Base-by-base conservation (phyloP, 2,888 invertebrate species). In the Sphaeridia pumilis region DNA sequence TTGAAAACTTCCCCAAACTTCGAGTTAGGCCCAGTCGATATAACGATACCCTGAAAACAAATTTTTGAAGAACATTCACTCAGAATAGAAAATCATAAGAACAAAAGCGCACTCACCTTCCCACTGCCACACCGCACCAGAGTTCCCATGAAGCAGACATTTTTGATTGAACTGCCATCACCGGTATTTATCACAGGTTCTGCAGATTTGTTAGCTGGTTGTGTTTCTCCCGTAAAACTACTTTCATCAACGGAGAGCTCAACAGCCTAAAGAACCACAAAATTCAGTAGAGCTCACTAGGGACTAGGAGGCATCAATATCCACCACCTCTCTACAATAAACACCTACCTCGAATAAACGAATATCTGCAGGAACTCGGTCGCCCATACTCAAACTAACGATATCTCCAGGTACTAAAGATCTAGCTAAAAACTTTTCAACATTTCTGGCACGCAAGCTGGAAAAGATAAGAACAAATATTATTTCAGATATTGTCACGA, bases 1-100 rank as follows among this genome's bases (percentile, higher is more conserved):
- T 88, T 86, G 75, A 97, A 97, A 45, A 99, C 87, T 72, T 95
- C 90, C 2, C 98, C 98, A 75, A 99, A 99, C 70, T 97, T 93
- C 36, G 97, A 95, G 57, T 90, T 86, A 64, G 88, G 87, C 0
- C 94, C 97, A 0, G 94, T 98, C 69, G 89, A 90, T 5, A 97
- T 90, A 3, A 98, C 97, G 61, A 99, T 83, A 38, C 98, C 98
- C 86, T 90, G 68, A 14, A 70, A 69, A 57, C 49, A 54, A 49
- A 49, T 38, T 46, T 35, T 43, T 21, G 27, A 43, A 50, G 31
- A 31, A 31, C 14, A 31, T 31, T 31, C 31, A 14, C 10, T 31
- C 7, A 14, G 14, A 14, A 14, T 7, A 14, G 31, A 7, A 31
- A 31, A 14, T 31, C 7, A 31, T 10, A 31, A 7, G 31, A 10